These are phyloP conservation scores for Rhopilema esculentum DNA, from an alignment of 30 jellyfish, hydroid and myxozoan species.

Conservation along the genomic window DNA sequence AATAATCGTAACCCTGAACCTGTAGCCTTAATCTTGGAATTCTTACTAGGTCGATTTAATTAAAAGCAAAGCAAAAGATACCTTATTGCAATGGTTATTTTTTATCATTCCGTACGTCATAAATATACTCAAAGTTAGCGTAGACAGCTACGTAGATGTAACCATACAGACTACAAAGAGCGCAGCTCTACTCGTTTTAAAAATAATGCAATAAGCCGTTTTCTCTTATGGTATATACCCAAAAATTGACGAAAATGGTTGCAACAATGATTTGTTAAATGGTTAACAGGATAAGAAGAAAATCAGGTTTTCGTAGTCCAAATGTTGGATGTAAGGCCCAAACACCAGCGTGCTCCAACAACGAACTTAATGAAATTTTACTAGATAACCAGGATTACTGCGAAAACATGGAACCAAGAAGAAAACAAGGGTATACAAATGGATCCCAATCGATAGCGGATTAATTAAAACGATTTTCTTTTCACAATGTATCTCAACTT, in stretches of 20 bases:
- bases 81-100: not conserved
- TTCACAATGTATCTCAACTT: conserved; percentile 7
- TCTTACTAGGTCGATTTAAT: not conserved
- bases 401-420: conserved; percentile 6
- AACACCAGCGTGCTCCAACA: conserved; percentile 21
- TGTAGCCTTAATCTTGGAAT: not conserved
- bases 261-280: conserved; percentile 5
- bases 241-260: not conserved
- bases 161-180: not conserved
- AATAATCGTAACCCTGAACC: no score
- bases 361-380: conserved; percentile 26
- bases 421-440: conserved; percentile 12
- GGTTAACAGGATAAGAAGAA: conserved; percentile 5
- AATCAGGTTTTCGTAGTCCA: conserved; percentile 20
- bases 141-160: not conserved
- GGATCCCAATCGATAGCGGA: conserved; percentile 23
- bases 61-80: not conserved
- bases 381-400: conserved; percentile 44
- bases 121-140: not conserved
- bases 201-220: not conserved
- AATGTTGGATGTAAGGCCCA: conserved; percentile 34
- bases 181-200: not conserved
- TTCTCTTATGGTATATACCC: not conserved
- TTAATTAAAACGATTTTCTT: conserved; percentile 19
- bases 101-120: not conserved